Percentiles rank a stretch among this genome's conserved stretches.
phyloP scores from a whole-genome alignment of 1,140 invertebrate species.

The Kradibia gibbosae region DNA sequence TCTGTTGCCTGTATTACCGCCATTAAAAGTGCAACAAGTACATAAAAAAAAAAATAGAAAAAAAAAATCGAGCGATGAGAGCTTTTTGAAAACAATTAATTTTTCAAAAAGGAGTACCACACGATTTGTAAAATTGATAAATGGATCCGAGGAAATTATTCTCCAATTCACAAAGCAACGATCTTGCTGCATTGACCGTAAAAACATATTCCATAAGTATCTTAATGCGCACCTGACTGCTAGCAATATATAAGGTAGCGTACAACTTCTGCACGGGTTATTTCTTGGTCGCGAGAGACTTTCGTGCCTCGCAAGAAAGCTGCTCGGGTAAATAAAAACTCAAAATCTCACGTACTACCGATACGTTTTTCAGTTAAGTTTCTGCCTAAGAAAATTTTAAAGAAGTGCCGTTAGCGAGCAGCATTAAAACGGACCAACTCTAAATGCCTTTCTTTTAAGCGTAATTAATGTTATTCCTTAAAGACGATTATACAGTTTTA shows the following conservation, averaged over 20 bases:
- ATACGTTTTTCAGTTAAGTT: constrained; percentile 56
- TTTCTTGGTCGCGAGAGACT: constrained; percentile 19
- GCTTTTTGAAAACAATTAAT: neutral
- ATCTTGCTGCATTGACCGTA: neutral
- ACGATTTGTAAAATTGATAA: constrained; percentile 11
- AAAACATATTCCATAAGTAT: constrained; percentile 36
- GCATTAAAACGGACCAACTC: neutral
- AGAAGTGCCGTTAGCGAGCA: neutral
- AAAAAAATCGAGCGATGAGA: too few species aligned
- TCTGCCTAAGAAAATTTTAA: constrained; percentile 53
- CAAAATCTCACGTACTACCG: constrained; percentile 52
- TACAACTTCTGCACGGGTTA: neutral
- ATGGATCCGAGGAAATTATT: constrained; percentile 25
- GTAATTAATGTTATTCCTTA: neutral
- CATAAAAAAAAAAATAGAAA: too few species aligned
- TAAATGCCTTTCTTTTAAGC: neutral
- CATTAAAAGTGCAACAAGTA: too few species aligned
- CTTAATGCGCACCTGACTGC: constrained; percentile 28
- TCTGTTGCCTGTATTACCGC: too few species aligned
- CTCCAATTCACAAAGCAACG: neutral
- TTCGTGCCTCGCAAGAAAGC: constrained; percentile 47
- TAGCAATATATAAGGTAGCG: constrained; percentile 14
- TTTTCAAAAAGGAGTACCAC: constrained; percentile 1
- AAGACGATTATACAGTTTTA: neutral
- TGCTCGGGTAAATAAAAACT: constrained; percentile 61